Base-by-base conservation (phyloP, 2,113 vertebrate species). In the Hemichromis elongatus region DNA sequence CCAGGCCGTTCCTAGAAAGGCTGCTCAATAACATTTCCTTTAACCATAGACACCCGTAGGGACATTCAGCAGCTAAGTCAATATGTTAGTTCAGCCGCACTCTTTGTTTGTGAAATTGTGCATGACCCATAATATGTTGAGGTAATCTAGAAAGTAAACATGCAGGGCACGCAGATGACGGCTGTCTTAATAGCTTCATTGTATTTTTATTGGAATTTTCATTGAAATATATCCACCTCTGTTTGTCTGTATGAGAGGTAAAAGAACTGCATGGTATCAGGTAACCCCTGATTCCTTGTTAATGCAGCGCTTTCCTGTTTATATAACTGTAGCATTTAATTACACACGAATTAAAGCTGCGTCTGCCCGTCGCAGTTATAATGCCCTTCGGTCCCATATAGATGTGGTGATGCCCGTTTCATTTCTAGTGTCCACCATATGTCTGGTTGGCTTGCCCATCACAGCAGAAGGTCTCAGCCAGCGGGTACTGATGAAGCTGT, bases 401-500 rank as follows among this genome's bases (percentile, higher is more conserved):
- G 86, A 84, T 19, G 21, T 30, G 53, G 21, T 80, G 66, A 73
- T 82, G 73, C 61, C 54, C 10, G 11, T 83, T 90, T 86, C 57
- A 73, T 82, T 75, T 84, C 77, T 61, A 84, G 79, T 70, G 79
- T 85, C 81, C 73, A 63, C 94, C 94, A 95, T 95, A 95, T 95
- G 95, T 93, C 89, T 85, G n/a, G 3, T 95, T 95, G 91, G 94
- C 94, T 80, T 19, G 9, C 35, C 66, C 63, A 52, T 75, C 68
- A 3, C 47, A 77, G 88, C 95, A 95, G 93, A 95, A 88, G 94
- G 95, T 89, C 83, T 86, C 79, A 79, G 90, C 93, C 92, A 77
- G 84, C 63, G 89, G 94, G 87, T 33, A 57, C 30, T 68, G 87
- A 45, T 70, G 28, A 82, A 78, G 83, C 85, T 89, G 84, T 73